Conservation (phyloP, 2,888 invertebrate genomes). For the Lacanobia oleracea region DNA sequence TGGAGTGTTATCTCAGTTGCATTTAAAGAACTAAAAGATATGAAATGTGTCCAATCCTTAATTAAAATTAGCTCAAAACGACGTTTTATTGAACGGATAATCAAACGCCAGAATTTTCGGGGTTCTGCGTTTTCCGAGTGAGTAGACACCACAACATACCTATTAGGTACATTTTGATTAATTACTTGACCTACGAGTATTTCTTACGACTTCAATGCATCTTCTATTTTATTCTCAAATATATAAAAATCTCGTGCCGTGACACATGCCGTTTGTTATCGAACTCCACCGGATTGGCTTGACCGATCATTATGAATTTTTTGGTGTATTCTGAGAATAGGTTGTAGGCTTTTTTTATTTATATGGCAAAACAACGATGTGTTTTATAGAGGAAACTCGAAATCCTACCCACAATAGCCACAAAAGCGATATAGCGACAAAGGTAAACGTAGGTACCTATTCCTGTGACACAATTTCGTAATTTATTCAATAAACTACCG, state of each 20-base stretch:
- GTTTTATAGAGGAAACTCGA: neutral
- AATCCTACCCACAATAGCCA: no score
- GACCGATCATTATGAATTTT: no score
- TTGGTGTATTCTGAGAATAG: no score
- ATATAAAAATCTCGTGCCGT: no score
- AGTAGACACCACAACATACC: no score
- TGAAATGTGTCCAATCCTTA: neutral
- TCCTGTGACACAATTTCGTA: constrained; percentile 32
- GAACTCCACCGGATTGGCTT: no score
- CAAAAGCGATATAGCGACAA: constrained; percentile 1
- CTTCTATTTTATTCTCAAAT: no score
- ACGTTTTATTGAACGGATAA: neutral
- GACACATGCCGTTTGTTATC: no score
- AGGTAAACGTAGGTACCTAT: constrained; percentile 11
- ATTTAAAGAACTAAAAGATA: neutral
- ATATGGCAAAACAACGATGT: no score
- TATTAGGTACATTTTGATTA: no score
- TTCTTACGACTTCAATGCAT: neutral
- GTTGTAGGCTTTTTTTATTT: no score
- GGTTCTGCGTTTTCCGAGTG: no score
- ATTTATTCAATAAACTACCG: constrained; percentile 58
- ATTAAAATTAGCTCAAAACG: neutral
- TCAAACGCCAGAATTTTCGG: neutral
- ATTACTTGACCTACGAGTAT: neutral
- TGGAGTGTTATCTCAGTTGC: neutral